Conservation (phyloP, 2,888 invertebrate genomes). For the Euproctis similis region DNA sequence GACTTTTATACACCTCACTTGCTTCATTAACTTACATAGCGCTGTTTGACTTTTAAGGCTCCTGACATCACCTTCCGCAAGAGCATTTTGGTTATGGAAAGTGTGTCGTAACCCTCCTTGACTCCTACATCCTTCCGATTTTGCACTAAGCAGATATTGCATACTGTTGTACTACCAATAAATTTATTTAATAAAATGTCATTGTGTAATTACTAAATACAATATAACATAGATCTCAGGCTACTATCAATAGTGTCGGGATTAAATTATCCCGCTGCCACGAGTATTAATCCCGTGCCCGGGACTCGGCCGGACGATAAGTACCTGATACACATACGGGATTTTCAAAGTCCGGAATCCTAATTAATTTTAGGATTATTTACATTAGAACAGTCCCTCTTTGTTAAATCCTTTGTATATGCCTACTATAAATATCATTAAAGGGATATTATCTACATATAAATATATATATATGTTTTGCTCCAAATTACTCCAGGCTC, state of each 20-base stretch:
- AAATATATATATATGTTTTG: not conserved
- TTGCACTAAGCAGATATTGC: no score
- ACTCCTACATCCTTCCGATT: no score
- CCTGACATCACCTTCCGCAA: no score
- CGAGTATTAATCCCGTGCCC: constrained; percentile 6
- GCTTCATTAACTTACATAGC: no score
- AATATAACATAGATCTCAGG: not conserved
- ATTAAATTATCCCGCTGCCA: constrained; percentile 5
- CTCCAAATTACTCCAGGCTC: not conserved
- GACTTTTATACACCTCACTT: no score
- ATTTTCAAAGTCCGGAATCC: constrained; percentile 5
- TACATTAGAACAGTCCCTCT: constrained; percentile 1
- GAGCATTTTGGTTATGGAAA: no score
- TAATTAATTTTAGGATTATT: constrained; percentile 11
- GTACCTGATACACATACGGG: constrained; percentile 10
- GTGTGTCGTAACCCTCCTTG: no score
- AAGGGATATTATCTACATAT: not conserved
- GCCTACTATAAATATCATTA: not conserved
- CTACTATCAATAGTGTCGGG: constrained; percentile 6
- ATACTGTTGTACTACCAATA: not conserved
- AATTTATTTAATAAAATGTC: not conserved
- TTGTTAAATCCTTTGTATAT: not conserved
- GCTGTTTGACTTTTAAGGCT: no score
- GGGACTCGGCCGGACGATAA: constrained; percentile 7
- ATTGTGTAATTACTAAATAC: not conserved